Percentiles rank a stretch among this genome's conserved stretches.
phyloP scores from a whole-genome alignment of 2,113 vertebrate genomes.

The Myocastor coypus region DNA sequence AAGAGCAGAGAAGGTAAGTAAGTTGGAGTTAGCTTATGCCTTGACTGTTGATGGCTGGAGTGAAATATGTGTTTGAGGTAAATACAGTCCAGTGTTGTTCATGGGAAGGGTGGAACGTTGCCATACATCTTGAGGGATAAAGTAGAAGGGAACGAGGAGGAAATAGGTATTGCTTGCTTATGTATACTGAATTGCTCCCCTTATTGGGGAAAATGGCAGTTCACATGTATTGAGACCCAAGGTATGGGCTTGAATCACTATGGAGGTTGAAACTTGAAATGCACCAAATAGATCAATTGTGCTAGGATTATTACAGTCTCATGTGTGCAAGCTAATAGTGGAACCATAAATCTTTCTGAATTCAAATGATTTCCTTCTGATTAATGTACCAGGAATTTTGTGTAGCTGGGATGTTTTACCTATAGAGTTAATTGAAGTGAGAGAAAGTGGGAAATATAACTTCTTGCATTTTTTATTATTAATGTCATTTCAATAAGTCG shows the following conservation, averaged over 20 bases:
- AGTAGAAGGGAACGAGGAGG: neutral
- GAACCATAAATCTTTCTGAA: conserved; percentile 59
- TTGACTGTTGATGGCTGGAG: no score
- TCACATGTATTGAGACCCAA: neutral
- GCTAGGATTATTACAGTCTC: conserved; percentile 61
- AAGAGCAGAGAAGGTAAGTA: no score
- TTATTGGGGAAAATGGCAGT: accelerated
- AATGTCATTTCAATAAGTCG: conserved; percentile 71
- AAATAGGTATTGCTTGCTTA: neutral
- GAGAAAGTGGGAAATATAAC: conserved; percentile 64
- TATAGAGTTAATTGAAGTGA: conserved; percentile 68
- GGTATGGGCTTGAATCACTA: neutral
- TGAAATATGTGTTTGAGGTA: neutral
- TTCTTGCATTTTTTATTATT: conserved; percentile 76
- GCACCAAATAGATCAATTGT: conserved; percentile 42
- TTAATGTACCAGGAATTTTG: conserved; percentile 50
- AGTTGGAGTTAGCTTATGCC: accelerated
- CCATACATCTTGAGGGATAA: neutral
- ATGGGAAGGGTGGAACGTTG: neutral
- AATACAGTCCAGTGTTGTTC: accelerated
- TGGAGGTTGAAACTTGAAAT: conserved; percentile 44
- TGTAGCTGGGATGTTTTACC: conserved; percentile 65
- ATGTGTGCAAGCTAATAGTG: conserved; percentile 9
- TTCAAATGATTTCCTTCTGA: conserved; percentile 70
- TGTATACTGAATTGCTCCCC: neutral